A percentile compares a stretch with the other conserved stretches of the same genome.
phyloP scores from a whole-genome alignment of 2,113 vertebrate genomes.

The Heptranchias perlo region DNA sequence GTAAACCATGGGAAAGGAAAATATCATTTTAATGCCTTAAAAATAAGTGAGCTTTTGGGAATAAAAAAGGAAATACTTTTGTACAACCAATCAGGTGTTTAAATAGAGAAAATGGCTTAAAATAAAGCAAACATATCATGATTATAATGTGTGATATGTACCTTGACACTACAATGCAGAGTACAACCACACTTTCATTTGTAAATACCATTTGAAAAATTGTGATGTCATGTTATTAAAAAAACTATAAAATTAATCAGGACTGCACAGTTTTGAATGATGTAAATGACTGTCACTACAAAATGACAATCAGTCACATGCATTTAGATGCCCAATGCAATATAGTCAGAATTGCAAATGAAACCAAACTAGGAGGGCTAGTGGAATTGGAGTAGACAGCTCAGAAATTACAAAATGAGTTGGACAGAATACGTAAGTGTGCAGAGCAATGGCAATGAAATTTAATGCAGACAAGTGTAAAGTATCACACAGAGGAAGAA shows the following conservation, averaged over 20 bases:
- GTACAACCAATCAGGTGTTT: neutral
- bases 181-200: neutral
- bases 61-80: no score
- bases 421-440: neutral
- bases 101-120: neutral
- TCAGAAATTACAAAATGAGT: neutral
- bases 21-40: neutral
- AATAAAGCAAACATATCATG: neutral
- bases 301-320: no score
- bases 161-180: neutral
- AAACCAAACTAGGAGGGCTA: neutral
- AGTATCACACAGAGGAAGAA: no score
- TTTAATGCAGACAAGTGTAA: neutral
- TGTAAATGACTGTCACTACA: no score
- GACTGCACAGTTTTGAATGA: neutral
- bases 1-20: neutral
- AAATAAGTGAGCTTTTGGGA: no score
- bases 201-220: neutral
- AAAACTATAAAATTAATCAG: neutral
- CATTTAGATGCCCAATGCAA: no score
- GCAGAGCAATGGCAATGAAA: neutral
- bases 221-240: neutral
- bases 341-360: neutral
- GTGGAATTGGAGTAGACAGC: neutral
- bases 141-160: neutral